A percentile compares a stretch with the other conserved stretches of the same genome.
Evolutionary conservation across 2,113 vertebrate genomes (phyloP).

Genomic region (Pyxicephalus adspersus): DNA sequence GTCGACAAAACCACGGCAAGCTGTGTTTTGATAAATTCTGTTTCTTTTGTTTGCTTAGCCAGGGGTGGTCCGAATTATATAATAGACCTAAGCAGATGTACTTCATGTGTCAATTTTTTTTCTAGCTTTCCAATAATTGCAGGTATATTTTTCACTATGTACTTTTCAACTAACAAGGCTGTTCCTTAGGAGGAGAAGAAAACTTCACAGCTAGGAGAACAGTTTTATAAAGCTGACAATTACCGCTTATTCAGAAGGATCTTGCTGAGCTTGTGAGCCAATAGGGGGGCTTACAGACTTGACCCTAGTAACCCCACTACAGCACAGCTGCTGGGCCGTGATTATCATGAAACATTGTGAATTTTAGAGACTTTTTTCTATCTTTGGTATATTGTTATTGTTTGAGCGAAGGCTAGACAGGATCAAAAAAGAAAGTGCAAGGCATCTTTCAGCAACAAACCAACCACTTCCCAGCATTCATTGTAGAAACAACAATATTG

Average conservation of each 20-base stretch:
- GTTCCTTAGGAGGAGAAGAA: background rate
- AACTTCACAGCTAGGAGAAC: background rate
- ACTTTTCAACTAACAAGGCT: background rate
- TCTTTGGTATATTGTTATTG: too few species aligned
- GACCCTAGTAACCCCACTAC: conserved; percentile 2
- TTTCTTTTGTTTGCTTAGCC: background rate
- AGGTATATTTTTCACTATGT: background rate
- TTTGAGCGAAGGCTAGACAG: too few species aligned
- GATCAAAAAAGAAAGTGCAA: too few species aligned
- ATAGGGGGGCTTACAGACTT: background rate
- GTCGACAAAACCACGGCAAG: background rate
- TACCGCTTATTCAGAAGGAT: background rate
- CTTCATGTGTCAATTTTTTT: background rate
- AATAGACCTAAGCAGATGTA: background rate
- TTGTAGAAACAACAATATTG: too few species aligned
- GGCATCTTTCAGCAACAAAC: too few species aligned
- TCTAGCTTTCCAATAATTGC: conserved; percentile 13
- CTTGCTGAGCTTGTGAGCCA: conserved; percentile 1
- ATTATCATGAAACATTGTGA: background rate
- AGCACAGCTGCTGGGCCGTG: background rate
- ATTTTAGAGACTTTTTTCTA: too few species aligned
- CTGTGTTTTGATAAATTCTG: conserved; percentile 7
- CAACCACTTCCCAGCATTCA: too few species aligned
- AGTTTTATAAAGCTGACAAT: background rate
- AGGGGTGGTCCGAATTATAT: background rate